Percentiles rank a stretch among this genome's conserved stretches.
These are phyloP conservation scores for Opisthograptis luteolata DNA, from an alignment of 2,888 invertebrate genomes.

Conservation along the genomic window DNA sequence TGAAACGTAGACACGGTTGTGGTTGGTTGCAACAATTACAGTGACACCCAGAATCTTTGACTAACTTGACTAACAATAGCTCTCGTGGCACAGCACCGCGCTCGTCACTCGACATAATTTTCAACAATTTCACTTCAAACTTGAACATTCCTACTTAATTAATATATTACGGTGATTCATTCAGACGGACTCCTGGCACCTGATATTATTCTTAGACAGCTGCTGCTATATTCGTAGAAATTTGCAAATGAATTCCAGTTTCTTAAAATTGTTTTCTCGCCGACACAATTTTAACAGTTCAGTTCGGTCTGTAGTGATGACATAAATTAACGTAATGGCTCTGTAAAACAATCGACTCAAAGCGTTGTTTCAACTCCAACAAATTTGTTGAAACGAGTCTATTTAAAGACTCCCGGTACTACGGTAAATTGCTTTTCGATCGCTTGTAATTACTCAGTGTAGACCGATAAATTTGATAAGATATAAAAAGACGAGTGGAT, in stretches of 20 bases:
- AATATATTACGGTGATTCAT: too few species aligned
- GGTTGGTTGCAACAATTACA: too few species aligned
- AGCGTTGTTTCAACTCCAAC: slow-evolving; percentile 29
- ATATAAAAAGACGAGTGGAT: slow-evolving; percentile 24
- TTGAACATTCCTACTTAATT: too few species aligned
- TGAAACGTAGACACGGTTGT: too few species aligned
- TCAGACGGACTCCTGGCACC: too few species aligned
- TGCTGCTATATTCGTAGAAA: too few species aligned
- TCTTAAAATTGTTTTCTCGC: slow-evolving; percentile 19
- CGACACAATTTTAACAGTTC: slow-evolving; percentile 4
- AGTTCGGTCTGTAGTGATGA: slow-evolving; percentile 23
- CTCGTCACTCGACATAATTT: too few species aligned
- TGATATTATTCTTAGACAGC: too few species aligned
- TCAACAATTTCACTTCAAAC: too few species aligned
- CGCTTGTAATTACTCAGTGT: slow-evolving; percentile 26
- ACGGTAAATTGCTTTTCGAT: slow-evolving; percentile 34
- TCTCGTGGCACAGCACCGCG: too few species aligned
- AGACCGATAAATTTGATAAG: slow-evolving; percentile 29
- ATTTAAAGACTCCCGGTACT: slow-evolving; percentile 18
- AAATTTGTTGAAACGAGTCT: slow-evolving; percentile 24
- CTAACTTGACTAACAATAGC: too few species aligned
- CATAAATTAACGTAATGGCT: slow-evolving; percentile 22
- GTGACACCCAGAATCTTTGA: too few species aligned
- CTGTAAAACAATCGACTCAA: slow-evolving; percentile 30
- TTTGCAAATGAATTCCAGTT: slow-evolving; percentile 5